These are phyloP conservation scores for Notechis scutatus DNA, from an alignment of 2,113 vertebrate species.

Conservation along the genomic window DNA sequence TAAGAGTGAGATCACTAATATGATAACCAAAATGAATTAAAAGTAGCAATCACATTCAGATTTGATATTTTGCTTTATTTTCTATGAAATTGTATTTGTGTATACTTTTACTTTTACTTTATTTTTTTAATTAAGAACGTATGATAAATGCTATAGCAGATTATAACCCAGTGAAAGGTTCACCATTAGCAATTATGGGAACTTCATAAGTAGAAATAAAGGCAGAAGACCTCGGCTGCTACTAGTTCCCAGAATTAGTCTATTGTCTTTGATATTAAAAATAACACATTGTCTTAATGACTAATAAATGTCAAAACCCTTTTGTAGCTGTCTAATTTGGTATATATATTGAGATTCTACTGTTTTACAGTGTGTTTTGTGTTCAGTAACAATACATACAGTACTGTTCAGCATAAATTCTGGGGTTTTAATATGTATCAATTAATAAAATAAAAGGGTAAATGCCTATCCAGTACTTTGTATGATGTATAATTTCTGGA, in stretches of 20 bases:
- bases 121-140: neutral
- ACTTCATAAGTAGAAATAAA: neutral
- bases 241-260: neutral
- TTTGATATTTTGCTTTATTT: neutral
- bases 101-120: neutral
- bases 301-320: neutral
- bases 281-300: neutral
- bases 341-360: neutral
- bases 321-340: neutral
- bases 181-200: neutral
- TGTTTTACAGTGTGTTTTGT: neutral
- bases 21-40: neutral
- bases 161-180: neutral
- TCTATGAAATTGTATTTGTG: neutral
- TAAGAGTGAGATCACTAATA: neutral
- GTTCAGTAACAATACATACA: neutral
- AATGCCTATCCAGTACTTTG: neutral
- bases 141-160: neutral
- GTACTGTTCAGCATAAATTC: neutral
- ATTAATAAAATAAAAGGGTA: neutral
- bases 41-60: neutral
- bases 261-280: neutral
- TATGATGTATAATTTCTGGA: neutral
- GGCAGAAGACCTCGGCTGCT: neutral
- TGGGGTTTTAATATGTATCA: neutral